phyloP scores from a whole-genome alignment of 30 jellyfish, hydroid and myxozoan species.

The Hydractinia echinata region DNA sequence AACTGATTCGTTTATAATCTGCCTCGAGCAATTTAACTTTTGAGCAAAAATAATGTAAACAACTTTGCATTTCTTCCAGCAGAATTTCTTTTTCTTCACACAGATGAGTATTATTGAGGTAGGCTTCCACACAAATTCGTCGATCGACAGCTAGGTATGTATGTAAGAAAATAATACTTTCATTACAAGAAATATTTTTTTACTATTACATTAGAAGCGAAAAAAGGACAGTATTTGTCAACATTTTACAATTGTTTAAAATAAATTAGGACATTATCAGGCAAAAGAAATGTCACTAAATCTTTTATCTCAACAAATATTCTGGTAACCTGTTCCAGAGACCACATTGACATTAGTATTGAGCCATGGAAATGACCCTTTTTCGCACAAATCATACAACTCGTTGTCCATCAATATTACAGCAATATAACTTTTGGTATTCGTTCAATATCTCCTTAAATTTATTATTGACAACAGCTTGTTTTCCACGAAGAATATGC shows the following conservation, averaged over 20 bases:
- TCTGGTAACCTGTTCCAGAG: neutral
- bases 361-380: constrained; percentile 5
- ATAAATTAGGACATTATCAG: too few species aligned
- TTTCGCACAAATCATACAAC: neutral
- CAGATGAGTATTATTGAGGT: neutral
- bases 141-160: constrained; percentile 1
- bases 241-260: too few species aligned
- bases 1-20: neutral
- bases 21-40: neutral
- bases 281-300: too few species aligned
- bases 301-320: neutral
- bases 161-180: neutral
- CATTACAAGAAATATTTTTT: neutral
- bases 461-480: neutral
- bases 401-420: neutral
- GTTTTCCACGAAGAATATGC: neutral
- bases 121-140: constrained; percentile 6
- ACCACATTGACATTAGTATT: neutral
- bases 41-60: neutral
- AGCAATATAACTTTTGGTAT: neutral
- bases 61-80: neutral
- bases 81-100: constrained; percentile 5
- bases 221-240: neutral
- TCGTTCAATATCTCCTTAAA: neutral
- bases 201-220: neutral